phyloP scores from a whole-genome alignment of 2,797 vertebrate genomes.

The Lophotriccus pileatus region DNA sequence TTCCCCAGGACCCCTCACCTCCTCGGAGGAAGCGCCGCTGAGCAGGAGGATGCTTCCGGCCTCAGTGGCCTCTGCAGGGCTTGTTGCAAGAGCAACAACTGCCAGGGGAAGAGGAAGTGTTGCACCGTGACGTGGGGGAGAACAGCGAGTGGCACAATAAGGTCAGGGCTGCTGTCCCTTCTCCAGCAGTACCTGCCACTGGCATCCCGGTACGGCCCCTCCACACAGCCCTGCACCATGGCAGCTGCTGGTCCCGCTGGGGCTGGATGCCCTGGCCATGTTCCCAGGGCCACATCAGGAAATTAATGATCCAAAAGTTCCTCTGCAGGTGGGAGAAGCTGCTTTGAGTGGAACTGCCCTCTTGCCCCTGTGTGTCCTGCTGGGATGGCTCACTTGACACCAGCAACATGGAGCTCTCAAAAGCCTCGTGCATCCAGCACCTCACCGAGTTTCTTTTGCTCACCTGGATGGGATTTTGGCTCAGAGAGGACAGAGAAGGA shows the following conservation, averaged over 20 bases:
- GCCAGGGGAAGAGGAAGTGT: not conserved
- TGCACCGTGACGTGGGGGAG: not conserved
- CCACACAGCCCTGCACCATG: not conserved
- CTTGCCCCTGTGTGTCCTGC: not conserved
- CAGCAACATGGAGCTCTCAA: not conserved
- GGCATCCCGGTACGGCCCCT: rapidly evolving
- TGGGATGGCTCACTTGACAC: not conserved
- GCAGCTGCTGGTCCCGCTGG: rapidly evolving
- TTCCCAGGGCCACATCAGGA: not conserved
- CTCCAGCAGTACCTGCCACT: rapidly evolving
- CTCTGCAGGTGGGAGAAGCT: not conserved
- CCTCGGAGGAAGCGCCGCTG: rapidly evolving
- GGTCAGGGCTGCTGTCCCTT: not conserved
- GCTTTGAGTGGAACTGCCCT: not conserved
- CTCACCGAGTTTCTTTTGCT: not conserved
- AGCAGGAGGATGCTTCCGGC: rapidly evolving
- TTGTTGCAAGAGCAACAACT: not conserved
- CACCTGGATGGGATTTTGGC: not conserved
- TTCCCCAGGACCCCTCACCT: not conserved
- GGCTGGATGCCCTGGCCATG: not conserved
- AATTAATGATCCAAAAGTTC: not conserved
- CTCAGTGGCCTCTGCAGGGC: rapidly evolving
- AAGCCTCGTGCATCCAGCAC: not conserved
- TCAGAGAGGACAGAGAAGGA: not conserved
- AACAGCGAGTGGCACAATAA: rapidly evolving